Evolutionary conservation across 2,888 invertebrate species (phyloP).

Genomic region (Eurytoma californica): DNA sequence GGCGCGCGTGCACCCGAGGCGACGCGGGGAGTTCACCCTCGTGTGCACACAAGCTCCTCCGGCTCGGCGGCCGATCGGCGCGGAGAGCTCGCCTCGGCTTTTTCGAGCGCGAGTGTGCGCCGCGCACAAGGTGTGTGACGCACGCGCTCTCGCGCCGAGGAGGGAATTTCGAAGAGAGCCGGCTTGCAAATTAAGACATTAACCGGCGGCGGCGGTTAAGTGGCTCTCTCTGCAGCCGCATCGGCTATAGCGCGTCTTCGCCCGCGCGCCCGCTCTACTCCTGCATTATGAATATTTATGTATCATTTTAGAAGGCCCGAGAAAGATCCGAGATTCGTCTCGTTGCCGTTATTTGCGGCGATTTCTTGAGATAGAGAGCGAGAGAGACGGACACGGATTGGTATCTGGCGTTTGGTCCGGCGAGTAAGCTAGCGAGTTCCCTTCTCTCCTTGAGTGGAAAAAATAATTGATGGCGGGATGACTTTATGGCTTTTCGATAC

Average conservation of each 20-base stretch:
- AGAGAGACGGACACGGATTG: constrained; percentile 32
- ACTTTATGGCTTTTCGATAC: constrained; percentile 56
- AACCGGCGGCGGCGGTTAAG: constrained; percentile 24
- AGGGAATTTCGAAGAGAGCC: constrained; percentile 43
- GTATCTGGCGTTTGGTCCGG: constrained; percentile 23
- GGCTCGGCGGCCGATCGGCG: neutral
- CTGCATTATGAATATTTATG: constrained; percentile 51
- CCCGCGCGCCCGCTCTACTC: constrained; percentile 6
- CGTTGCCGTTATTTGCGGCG: constrained; percentile 37
- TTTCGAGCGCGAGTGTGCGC: neutral
- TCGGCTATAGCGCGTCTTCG: neutral
- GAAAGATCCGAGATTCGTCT: neutral
- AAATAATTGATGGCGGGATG: constrained; percentile 55
- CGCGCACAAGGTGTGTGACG: neutral
- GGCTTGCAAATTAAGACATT: constrained; percentile 56
- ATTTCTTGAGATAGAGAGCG: neutral
- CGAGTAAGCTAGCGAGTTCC: constrained; percentile 46
- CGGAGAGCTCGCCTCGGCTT: neutral
- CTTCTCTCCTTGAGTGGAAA: constrained; percentile 47
- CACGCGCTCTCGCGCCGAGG: neutral
- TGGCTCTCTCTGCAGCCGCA: neutral
- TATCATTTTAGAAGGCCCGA: constrained; percentile 15
- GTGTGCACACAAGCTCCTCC: neutral
- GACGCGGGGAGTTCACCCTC: neutral
- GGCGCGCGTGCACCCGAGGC: too few relatives aligned